Conservation (phyloP, 1,140 invertebrate species). For the Papilio machaon region DNA sequence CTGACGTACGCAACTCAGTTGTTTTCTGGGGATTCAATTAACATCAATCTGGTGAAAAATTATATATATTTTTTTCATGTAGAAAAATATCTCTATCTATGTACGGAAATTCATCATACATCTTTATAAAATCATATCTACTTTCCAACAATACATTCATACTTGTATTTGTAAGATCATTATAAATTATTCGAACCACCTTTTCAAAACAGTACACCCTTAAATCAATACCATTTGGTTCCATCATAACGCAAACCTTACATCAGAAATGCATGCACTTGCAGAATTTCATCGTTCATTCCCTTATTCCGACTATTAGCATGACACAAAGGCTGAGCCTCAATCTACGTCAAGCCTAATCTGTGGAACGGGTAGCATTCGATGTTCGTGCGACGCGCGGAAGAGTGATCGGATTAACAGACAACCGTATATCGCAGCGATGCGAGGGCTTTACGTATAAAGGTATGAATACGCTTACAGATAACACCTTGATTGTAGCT, state of each 20-base stretch:
- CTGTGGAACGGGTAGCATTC: constrained; percentile 46
- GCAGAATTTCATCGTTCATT: constrained; percentile 28
- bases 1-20: neutral
- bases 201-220: neutral
- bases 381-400: constrained; percentile 49
- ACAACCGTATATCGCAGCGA: constrained; percentile 2
- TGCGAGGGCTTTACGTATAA: constrained; percentile 6
- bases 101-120: too few species aligned
- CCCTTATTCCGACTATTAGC: constrained; percentile 25
- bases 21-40: neutral
- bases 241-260: neutral
- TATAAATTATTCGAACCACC: neutral
- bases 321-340: constrained; percentile 41
- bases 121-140: too few species aligned
- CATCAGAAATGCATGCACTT: constrained; percentile 1
- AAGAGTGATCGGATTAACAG: constrained; percentile 56
- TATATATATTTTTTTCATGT: neutral
- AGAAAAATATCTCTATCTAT: too few species aligned
- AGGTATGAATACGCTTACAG: constrained; percentile 16
- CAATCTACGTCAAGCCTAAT: constrained; percentile 51
- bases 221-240: neutral
- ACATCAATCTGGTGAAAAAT: neutral
- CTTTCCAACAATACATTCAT: too few species aligned
- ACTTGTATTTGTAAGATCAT: too few species aligned
- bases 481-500: constrained; percentile 29